Percentiles rank a stretch among this genome's conserved stretches.
Evolutionary conservation across 1,140 invertebrate genomes (phyloP).

Genomic region (Cotesia glomerata): DNA sequence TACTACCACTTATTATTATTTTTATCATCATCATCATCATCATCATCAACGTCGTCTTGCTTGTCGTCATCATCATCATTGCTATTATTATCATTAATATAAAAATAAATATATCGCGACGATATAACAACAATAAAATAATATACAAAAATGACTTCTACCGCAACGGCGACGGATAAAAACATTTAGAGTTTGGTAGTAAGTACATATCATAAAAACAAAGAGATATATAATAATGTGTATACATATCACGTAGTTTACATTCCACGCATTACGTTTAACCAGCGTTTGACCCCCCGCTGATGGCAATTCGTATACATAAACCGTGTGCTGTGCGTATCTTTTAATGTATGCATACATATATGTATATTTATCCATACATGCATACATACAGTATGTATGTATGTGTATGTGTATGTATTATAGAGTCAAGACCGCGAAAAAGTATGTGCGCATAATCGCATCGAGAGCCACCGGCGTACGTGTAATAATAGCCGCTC

Average conservation of each 20-base stretch:
- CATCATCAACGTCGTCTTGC: no score
- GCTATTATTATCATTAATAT: no score
- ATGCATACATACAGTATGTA: not conserved
- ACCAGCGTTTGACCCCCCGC: slow-evolving; percentile 8
- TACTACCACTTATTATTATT: not conserved
- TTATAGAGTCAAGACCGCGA: not conserved
- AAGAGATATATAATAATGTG: not conserved
- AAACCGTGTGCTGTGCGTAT: not conserved
- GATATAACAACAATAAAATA: no score
- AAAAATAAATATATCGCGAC: no score
- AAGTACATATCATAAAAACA: not conserved
- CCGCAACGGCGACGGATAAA: no score
- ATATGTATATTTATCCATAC: not conserved
- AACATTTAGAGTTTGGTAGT: not conserved
- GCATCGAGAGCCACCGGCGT: slow-evolving; percentile 14
- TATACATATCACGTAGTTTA: slow-evolving; percentile 1
- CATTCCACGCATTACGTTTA: slow-evolving; percentile 11
- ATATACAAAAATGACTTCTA: no score
- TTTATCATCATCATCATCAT: no score
- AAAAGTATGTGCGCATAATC: not conserved
- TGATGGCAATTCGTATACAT: slow-evolving; percentile 9
- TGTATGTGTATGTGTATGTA: no score
- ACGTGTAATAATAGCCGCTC: slow-evolving; percentile 33
- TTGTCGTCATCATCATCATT: no score
- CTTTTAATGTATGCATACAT: not conserved